Evolutionary conservation across 2,797 vertebrate species (phyloP), one percentile per base, ranked within the genome.

Genomic region (Lutra lutra): DNA sequence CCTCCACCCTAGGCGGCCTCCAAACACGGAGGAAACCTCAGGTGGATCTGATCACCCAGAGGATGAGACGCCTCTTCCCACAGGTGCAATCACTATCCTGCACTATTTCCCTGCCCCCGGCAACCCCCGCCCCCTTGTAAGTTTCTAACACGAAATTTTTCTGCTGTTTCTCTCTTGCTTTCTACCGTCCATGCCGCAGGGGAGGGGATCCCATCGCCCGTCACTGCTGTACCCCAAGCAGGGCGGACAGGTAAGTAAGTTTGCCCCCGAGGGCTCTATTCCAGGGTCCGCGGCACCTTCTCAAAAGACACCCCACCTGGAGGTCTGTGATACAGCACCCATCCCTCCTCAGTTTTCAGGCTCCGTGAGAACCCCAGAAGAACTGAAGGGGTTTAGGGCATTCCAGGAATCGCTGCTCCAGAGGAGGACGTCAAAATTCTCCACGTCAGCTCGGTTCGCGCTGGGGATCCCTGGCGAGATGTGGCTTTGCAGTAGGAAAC

Each of bases 351-450:
- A 9, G 9, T 54, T 12, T 20, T 15, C 72, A 89, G 92, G 56
- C 58, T 25, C 79, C 18, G 23, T 2, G 48, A 56, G n/a, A 51
- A 17, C n/a, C 32, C 87, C 60, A 48, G 35, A n/a, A 46, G 38
- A 35, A 58, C 1, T 0, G 2, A 23, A 4, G 1, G 25, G 17
- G 46, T 23, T 78, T 51, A 1, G 11, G 29, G 51, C 18, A 40
- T 27, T 5, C 2, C 10, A 27, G 35, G 14, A 17, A 40, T 46
- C 0, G 27, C 54, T 17, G 15, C 27, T 35, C 77, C 8, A 27
- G 38, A 21, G 0, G 75, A 75, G 46, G 20, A 78, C 7, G 25
- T 14, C 62, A 12, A 23, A 43, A n/a, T 48, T 66, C 32, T 83
- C 35, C 25, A 25, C 0, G 12, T 27, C 72, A 40, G 79, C 23